These are phyloP conservation scores for Onychomys arenicola DNA, from an alignment of 2,797 vertebrate species.

Conservation along the genomic window DNA sequence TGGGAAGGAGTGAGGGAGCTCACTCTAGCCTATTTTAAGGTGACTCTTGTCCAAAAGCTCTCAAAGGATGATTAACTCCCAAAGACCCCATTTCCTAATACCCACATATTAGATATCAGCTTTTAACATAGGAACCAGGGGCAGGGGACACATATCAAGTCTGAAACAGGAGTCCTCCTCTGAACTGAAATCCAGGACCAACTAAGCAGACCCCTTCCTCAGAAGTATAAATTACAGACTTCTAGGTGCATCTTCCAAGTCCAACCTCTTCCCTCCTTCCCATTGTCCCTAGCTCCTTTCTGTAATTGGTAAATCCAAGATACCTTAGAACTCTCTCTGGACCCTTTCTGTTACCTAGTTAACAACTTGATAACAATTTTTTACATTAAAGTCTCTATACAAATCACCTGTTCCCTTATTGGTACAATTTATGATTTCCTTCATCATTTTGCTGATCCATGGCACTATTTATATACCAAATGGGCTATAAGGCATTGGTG, in stretches of 20 bases:
- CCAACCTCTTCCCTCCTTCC: background rate
- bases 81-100: background rate
- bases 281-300: background rate
- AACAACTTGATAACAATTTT: background rate
- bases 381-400: conserved; percentile 28
- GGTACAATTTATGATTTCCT: background rate
- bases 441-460: background rate
- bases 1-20: background rate
- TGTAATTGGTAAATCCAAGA: background rate
- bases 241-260: background rate
- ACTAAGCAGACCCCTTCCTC: background rate
- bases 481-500: background rate
- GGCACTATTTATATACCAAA: background rate
- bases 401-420: background rate
- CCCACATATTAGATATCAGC: background rate
- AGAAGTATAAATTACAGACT: background rate
- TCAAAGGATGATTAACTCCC: background rate
- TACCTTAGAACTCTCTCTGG: background rate
- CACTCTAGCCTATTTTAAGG: background rate
- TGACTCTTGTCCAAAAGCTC: background rate
- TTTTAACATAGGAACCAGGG: background rate
- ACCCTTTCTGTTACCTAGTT: background rate
- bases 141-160: background rate
- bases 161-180: background rate
- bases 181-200: background rate